These are phyloP conservation scores for Dasyurus viverrinus DNA, from an alignment of 2,113 vertebrate species.

Conservation along the genomic window DNA sequence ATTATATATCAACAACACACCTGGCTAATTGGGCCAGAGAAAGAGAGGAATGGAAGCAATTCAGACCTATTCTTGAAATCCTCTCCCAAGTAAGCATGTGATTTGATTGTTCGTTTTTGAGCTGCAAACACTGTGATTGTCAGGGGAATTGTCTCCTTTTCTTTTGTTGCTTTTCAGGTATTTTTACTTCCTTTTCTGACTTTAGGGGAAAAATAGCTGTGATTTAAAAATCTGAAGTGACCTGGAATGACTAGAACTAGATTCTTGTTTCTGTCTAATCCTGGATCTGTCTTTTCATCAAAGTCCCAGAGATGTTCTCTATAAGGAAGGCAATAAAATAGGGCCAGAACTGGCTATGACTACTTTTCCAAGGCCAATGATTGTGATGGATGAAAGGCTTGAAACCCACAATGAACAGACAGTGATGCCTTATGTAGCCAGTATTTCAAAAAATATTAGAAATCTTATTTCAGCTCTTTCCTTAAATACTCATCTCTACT, in stretches of 20 bases:
- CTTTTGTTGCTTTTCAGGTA: background rate
- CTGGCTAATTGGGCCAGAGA: background rate
- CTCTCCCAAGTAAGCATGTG: background rate
- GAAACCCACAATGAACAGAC: background rate
- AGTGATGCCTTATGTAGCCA: background rate
- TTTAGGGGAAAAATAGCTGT: background rate
- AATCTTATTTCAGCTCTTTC: background rate
- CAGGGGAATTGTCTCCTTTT: background rate
- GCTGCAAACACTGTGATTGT: background rate
- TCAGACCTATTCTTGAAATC: background rate
- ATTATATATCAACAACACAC: background rate
- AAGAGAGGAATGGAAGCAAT: background rate
- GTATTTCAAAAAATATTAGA: background rate
- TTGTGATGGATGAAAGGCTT: background rate
- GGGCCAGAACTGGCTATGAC: background rate
- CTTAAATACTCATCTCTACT: background rate
- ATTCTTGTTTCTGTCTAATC: background rate
- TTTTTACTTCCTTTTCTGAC: background rate
- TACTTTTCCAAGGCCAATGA: conserved; percentile 19
- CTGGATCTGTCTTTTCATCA: background rate
- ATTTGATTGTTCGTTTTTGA: background rate
- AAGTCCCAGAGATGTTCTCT: background rate
- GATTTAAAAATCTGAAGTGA: background rate
- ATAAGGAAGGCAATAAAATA: background rate
- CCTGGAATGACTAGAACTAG: background rate